Base-by-base conservation (phyloP, 2,797 vertebrate genomes). In the Myotis vivesi region DNA sequence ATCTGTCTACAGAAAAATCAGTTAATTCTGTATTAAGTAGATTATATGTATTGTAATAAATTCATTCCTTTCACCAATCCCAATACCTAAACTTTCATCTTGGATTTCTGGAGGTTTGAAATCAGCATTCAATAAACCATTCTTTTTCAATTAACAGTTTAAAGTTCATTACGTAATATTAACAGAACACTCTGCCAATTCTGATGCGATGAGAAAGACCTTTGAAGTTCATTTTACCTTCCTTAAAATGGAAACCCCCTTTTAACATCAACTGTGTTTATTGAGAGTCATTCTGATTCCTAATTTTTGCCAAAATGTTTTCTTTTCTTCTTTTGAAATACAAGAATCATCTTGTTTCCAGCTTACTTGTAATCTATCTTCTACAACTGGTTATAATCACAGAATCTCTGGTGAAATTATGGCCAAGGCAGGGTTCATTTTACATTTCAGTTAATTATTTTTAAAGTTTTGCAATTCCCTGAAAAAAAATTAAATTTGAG, bases 321-420 rank as follows among this genome's bases (percentile, higher is more conserved):
- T 97, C 95, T 97, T 97, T 94, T 30, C 57, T 95, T 87, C 96
- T 57, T 93, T 94, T 97, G 97, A 95, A 97, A 98, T 97, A 97
- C 91, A 98, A 98, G 98, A 98, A 97, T 85, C 94, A 98, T 98
- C 97, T 97, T 16, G 97, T 95, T 98, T 97, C 92, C 79, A 97
- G 79, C 38, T 94, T 94, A 97, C 89, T 97, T 49, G 71, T 97
- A 98, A 97, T 96, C 95, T 96, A 96, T 96, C 96, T 96, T 95
- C 82, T 96, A 96, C 46, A 96, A 86, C 82, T 80, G 84, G 25
- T 97, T 97, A 91, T 23, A 92, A 98, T 97, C 95, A 94, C 88
- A 95, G 92, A 92, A 94, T 95, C 89, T 97, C 89, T 97, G 96
- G 9, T 96, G 94, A 97, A 97, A 95, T 96, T 20, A 92, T 86